Evolutionary conservation across 2,113 vertebrate genomes (phyloP).

Genomic region (Cochlearius cochlearius): DNA sequence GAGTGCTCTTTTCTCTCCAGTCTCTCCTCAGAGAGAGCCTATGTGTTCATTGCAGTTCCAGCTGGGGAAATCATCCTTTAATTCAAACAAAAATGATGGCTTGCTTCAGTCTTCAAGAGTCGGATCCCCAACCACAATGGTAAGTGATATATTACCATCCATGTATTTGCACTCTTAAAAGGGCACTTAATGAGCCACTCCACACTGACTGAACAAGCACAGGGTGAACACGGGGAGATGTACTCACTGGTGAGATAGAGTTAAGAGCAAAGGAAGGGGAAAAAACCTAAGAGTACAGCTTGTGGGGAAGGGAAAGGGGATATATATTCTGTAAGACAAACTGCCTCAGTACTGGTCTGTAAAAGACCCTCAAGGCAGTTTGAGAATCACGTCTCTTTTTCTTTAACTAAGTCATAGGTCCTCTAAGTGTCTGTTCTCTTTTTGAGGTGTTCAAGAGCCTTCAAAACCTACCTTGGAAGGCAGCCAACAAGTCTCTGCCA

Average conservation of each 20-base stretch:
- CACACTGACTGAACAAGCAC: neutral
- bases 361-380: neutral
- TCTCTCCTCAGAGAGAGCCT: neutral
- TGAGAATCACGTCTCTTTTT: neutral
- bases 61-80: neutral
- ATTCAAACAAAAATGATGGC: neutral
- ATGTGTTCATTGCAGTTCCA: neutral
- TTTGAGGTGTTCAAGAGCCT: neutral
- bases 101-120: neutral
- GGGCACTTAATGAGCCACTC: neutral
- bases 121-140: neutral
- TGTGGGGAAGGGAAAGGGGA: neutral
- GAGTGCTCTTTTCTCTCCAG: accelerated
- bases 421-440: neutral
- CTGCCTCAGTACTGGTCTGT: neutral
- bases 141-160: neutral
- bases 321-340: neutral
- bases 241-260: neutral
- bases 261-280: neutral
- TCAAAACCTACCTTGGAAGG: constrained; percentile 9
- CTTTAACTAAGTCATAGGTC: neutral
- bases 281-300: neutral
- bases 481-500: neutral
- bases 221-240: neutral
- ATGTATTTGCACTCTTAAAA: neutral